Evolutionary conservation across 2,113 vertebrate genomes (phyloP).

Genomic region (Embiotoca jacksoni): DNA sequence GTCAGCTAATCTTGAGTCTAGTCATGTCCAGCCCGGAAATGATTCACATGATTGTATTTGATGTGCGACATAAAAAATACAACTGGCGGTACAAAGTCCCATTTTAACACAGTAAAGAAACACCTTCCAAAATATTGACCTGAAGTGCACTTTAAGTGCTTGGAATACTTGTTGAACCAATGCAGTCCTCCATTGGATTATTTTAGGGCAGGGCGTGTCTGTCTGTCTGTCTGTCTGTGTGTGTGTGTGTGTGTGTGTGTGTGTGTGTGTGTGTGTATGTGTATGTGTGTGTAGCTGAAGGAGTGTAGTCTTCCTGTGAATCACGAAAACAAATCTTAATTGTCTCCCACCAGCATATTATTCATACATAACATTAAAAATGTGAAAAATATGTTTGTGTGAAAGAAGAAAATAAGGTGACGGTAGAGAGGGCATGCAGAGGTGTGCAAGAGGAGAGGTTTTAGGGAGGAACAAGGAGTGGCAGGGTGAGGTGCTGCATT

Average conservation of each 20-base stretch:
- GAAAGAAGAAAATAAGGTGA: constrained; percentile 4
- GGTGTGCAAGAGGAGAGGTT: constrained; percentile 16
- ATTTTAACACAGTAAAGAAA: not conserved
- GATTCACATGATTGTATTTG: constrained; percentile 58
- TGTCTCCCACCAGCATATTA: not conserved
- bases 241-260: too few relatives aligned
- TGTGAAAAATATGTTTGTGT: constrained; percentile 1
- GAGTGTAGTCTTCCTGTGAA: constrained; percentile 31
- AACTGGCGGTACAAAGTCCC: not conserved
- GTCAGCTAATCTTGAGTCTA: constrained; percentile 40
- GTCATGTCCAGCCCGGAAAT: constrained; percentile 65
- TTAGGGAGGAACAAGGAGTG: constrained; percentile 73
- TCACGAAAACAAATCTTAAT: constrained; percentile 14
- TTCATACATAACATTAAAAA: not conserved
- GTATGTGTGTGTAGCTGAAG: not conserved
- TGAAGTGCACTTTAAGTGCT: not conserved
- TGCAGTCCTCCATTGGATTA: not conserved
- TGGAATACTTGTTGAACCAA: not conserved
- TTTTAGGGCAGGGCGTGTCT: not conserved
- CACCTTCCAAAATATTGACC: not conserved
- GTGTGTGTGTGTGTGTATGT: too few relatives aligned
- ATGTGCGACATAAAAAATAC: not conserved
- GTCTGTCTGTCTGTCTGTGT: too few relatives aligned
- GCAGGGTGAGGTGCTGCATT: constrained; percentile 53
- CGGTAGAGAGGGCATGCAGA: not conserved